Evolutionary conservation across 2,113 vertebrate species (phyloP), one percentile per base, ranked within the genome.

Genomic region (Catharus minimus): DNA sequence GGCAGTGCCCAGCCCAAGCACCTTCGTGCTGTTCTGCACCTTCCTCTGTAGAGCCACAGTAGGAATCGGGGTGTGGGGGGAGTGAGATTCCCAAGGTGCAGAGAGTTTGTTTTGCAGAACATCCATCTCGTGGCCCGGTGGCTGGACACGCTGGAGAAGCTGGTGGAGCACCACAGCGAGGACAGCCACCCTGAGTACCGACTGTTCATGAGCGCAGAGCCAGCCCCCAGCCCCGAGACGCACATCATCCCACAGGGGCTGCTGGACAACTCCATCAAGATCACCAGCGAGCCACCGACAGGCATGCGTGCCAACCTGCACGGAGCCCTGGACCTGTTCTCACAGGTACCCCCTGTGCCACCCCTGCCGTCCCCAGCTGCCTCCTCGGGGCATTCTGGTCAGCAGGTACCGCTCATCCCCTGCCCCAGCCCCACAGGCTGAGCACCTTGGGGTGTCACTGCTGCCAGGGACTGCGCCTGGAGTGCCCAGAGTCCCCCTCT

Each of bases 181-280:
- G 95, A 88, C 38, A 98, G 97, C 92, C 97, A 98, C 2, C 6
- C 44, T 0, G 91, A 97, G 41, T 98, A 98, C 92, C 92, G 97
- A 0, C 93, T 98, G 56, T 98, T 97, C 91, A 97, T 98, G 92
- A 98, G 97, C 0, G 97, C 97, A 0, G 97, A 98, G 93, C 97
- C 97, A 0, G 97, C 97, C 3, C 94, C 96, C 87, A 94, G 30
- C 46, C 88, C 97, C 1, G 97, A 98, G 13, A 0, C 92, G 0
- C 98, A 98, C 91, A 97, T 98, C 95, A 98, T 98, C 88, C 98
- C 98, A 0, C 97, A 98, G 92, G 98, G 97, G 38, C 96, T 98
- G 92, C 95, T 98, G 92, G 97, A 98, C 18, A 96, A 98, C 0
- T 86, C 98, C 93, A 98, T 98, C 94, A 98, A 98, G 56, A 97